phyloP scores from a whole-genome alignment of 2,888 invertebrate species.

The Netelia fuscicornis region DNA sequence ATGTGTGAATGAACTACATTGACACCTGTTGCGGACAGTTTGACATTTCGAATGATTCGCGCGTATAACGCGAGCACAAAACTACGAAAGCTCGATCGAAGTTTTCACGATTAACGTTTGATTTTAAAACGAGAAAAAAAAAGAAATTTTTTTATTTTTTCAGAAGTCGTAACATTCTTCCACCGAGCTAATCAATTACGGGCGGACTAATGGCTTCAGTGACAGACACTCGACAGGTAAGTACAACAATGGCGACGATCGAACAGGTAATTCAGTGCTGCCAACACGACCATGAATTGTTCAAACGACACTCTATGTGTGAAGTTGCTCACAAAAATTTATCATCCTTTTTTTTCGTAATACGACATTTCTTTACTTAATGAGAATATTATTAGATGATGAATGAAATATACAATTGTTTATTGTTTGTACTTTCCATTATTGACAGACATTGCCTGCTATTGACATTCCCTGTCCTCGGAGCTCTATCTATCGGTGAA shows the following conservation, averaged over 20 bases:
- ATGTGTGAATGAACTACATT: constrained; percentile 62
- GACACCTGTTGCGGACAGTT: constrained; percentile 78
- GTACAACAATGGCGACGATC: constrained; percentile 65
- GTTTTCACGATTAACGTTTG: background rate
- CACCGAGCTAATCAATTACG: constrained; percentile 63
- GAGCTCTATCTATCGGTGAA: too few relatives aligned
- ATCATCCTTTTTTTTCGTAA: background rate
- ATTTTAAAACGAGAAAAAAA: background rate
- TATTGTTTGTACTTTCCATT: too few relatives aligned
- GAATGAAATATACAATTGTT: too few relatives aligned
- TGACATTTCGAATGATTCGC: constrained; percentile 57
- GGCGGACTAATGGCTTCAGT: constrained; percentile 66
- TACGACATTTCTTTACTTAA: background rate
- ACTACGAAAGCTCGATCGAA: background rate
- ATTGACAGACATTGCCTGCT: too few relatives aligned
- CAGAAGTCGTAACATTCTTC: constrained; percentile 33
- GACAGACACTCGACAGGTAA: constrained; percentile 62
- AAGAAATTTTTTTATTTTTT: constrained; percentile 1
- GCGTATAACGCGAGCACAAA: constrained; percentile 25
- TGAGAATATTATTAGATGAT: background rate
- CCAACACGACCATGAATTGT: constrained; percentile 32
- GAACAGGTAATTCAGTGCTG: constrained; percentile 60
- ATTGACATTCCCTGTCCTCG: too few relatives aligned
- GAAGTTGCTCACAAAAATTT: constrained; percentile 20
- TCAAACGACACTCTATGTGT: background rate